Base-by-base conservation (phyloP, 2,797 vertebrate species). In the Mastacembelus armatus region DNA sequence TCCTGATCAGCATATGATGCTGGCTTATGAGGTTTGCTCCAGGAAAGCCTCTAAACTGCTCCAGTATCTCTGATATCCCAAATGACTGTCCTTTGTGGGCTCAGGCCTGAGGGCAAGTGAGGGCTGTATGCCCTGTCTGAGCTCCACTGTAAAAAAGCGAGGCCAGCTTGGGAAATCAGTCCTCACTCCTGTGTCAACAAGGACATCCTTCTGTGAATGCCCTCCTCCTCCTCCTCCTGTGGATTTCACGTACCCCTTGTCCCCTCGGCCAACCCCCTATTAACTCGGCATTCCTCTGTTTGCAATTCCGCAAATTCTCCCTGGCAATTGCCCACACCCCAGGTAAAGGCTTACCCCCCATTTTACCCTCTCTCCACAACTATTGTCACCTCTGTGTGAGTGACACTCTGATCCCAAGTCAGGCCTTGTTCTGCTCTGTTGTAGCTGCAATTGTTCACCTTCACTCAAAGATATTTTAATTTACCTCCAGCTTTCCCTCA, bases 111-210 rank as follows among this genome's bases (percentile, higher is more conserved):
- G 74, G 84, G 50, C 48, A 12, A 57, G 64, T 18, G 44, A 21
- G 0, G 33, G 40, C 55, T 2, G 7, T 5, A 42, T 21, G 52
- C 50, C 47, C 81, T 50, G 21, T 51, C 73, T 66, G 56, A 62
- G 52, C 75, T 68, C 21, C 14, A 16, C 43, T 63, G 58, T 58
- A 77, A 80, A 72, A 77, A 71, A n/a, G 63, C 2, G 38, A 54
- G 43, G 73, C 50, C 72, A 35, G 35, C 61, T 71, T 19, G 39
- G 83, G 83, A 88, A 91, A 81, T 81, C 85, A 76, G 43, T 69
- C 81, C 80, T 89, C 82, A 64, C 75, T 63, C 81, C 62, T 71
- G 66, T 78, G 86, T 88, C 88, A 89, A 90, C 81, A 87, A 86
- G 90, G 86, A 90, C 88, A 88, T 88, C 83, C 87, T 89, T 78